Conservation (phyloP, 2,797 vertebrate species). For the Rhadinocentrus ornatus region DNA sequence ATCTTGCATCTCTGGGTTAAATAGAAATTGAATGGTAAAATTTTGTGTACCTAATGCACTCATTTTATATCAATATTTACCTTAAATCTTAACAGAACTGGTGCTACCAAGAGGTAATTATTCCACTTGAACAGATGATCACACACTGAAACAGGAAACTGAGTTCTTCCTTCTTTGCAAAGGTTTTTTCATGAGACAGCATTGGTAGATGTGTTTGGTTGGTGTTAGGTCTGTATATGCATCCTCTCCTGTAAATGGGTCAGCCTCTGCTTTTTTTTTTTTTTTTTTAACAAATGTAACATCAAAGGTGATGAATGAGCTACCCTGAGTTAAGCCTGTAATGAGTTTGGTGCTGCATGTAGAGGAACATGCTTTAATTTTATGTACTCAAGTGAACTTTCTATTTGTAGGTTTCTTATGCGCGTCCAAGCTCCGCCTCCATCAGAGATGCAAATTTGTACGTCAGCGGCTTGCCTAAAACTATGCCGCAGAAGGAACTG, state of each 20-base stretch:
- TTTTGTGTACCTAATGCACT: no score
- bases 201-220: neutral
- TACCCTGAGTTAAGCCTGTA: neutral
- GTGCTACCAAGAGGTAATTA: no score
- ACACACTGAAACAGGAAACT: no score
- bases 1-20: conserved; percentile 2
- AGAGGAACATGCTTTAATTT: neutral
- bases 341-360: neutral
- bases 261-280: conserved; percentile 7
- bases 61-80: neutral
- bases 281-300: conserved; percentile 1
- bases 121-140: no score
- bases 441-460: conserved; percentile 99
- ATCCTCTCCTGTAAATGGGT: neutral
- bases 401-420: conserved; percentile 91
- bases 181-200: neutral
- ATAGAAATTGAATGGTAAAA: neutral
- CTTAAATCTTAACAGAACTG: neutral
- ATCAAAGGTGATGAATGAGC: neutral
- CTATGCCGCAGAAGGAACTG: conserved; percentile 97
- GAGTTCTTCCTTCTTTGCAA: neutral
- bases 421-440: conserved; percentile 96
- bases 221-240: neutral
- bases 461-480: conserved; percentile 96
- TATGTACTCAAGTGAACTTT: conserved; percentile 15